Base-by-base conservation (phyloP, 2,113 vertebrate species). In the Prietella phreatophila region DNA sequence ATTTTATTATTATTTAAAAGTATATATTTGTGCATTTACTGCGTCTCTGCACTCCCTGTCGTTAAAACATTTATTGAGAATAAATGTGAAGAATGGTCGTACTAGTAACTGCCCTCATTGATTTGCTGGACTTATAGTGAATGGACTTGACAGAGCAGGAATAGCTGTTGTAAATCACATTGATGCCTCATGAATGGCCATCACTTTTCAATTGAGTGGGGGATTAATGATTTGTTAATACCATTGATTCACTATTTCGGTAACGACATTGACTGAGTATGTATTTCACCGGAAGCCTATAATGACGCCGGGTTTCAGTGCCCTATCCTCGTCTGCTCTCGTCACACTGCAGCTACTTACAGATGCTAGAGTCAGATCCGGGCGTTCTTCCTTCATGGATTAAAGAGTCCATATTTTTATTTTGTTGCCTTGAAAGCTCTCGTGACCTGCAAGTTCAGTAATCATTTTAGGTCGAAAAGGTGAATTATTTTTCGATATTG, bases 161-260 rank as follows among this genome's bases (percentile, higher is more conserved):
- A 79, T 85, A 82, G 85, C 65, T 88, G 87, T 69, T 87, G 81
- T 91, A 91, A 92, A 91, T 93, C 91, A 92, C 89, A 92, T 83
- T 89, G 79, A 87, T 65, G 50, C 83, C 85, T 58, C 85, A 85
- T 87, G 84, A 93, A 93, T 90, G 82, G 90, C 76, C 88, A 89
- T 88, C 73, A 89, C 61, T 91, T 91, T 90, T 89, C 82, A 85
- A 73, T 85, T 87, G 69, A 89, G 84, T 90, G 50, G 75, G 82
- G 67, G 84, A 89, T 91, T 87, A 89, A 86, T 89, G 84, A 89
- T 89, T 91, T 88, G 83, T 90, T 92, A 91, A 90, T 88, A 89
- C 80, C 80, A 90, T 85, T 65, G 79, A 93, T 91, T 85, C 83
- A 36, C 84, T 63, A 30, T 82, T 87, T 86, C 85, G 73, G 86